Evolutionary conservation across 2,797 vertebrate species (phyloP), one percentile per base, ranked within the genome.

Genomic region (Notolepis coatsorum): DNA sequence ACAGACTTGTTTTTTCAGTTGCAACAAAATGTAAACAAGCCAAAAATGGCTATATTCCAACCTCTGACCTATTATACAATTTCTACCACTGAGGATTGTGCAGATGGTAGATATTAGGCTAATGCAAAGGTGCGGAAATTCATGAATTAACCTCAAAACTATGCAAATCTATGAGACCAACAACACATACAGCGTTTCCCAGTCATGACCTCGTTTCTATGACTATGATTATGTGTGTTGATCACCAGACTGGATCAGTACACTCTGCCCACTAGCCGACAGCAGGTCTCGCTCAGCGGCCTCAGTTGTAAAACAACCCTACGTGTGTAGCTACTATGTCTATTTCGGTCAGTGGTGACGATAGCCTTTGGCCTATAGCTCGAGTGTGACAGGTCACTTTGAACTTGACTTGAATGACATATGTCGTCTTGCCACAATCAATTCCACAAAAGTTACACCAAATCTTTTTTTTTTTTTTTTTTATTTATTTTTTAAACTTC

Each of bases 391-490:
- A 73, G 45, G 73, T 84, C 55, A 74, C 48, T 77, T 25, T 69
- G 71, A 75, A 73, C 27, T 56, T 58, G 46, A 28, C 2, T 30
- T 33, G 2, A 43, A 42, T 59, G 59, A 69, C 58, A 80, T 77
- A 65, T 79, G 73, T 79, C 82, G 75, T 15, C 2, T 17, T 77
- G 78, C 80, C 75, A 78, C 2, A 1, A 15, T 33, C 12, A 42
- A n/a, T 50, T 31, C 4, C 3, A 49, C 33, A 13, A 48, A 43
- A 35, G 55, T 12, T 37, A 13, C 5, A 10, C 17, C 24, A 17
- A 45, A 65, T 50, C 37, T 3, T 1, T 2, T 39, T 53, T 61
- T 46, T 46, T 7, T 10, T 30, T 25, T 13, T 13, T 12, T 23
- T 7, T 25, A 10, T 46, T 24, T 21, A 4, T 13, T 15, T 24